Evolutionary conservation across 2,113 vertebrate species (phyloP), one percentile per base, ranked within the genome.

Genomic region (Xiphophorus couchianus): DNA sequence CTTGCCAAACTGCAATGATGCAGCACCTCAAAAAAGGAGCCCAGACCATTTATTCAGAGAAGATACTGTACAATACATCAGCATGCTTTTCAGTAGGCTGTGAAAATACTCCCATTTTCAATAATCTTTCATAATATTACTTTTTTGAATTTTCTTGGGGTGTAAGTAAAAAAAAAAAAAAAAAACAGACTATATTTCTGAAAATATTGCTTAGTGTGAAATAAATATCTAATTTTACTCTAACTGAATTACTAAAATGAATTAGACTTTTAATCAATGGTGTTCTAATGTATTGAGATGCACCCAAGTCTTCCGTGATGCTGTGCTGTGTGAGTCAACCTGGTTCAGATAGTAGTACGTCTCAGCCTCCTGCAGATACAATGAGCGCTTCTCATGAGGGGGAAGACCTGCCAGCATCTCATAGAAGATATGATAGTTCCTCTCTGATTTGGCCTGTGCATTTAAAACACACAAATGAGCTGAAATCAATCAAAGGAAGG

Each of bases 381-480:
- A 96, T 0, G 79, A 82, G 80, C 90, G 94, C 71, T 95, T 96
- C 79, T 96, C 95, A 73, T 96, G 94, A 35, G 94, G 75, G 0
- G 97, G 96, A 78, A 99, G 95, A 74, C 98, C 98, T 0, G 97
- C 96, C 90, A 99, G 82, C 95, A 99, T 95, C 95, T 99, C 97
- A 0, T 99, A 99, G 93, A 99, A 98, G 86, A 99, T 98, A 89
- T 99, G 98, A 81, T 99, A 99, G 91, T 99, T 99, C 85, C 98
- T 96, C 87, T 99, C 97, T 0, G 91, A 96, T 95, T 97, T 97
- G 96, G 98, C 96, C 98, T 99, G 86, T 0, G 66, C n/a, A 85
- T 44, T 60, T 31, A 84, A 19, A 54, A 76, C n/a, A 77, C 48
- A 81, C 31, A 81, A 62, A 69, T 19, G 42, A n/a, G 31, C 42